Percentiles rank a stretch among this genome's conserved stretches.
Evolutionary conservation across 2,113 vertebrate species (phyloP).

Genomic region (Vicugna pacos): DNA sequence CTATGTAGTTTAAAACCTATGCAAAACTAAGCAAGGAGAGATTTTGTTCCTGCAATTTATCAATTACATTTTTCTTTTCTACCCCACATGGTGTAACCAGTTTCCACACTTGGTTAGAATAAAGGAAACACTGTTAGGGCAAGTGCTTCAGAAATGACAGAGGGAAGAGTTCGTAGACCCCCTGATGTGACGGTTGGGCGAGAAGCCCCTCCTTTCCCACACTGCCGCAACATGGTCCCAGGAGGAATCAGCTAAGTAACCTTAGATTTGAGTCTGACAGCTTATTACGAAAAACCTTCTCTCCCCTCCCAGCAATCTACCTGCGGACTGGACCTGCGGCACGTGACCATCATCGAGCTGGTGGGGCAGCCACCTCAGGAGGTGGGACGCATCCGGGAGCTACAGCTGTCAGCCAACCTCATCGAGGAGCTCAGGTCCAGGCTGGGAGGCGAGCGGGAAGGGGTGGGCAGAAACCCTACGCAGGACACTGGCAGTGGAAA

Average conservation of each 20-base stretch:
- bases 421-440: conserved; percentile 95
- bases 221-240: neutral
- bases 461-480: neutral
- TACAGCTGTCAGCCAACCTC: conserved; percentile 88
- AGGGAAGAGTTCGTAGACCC: neutral
- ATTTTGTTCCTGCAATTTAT: neutral
- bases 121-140: conserved; percentile 5
- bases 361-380: conserved; percentile 92
- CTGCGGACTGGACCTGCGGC: conserved; percentile 94
- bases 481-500: neutral
- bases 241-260: neutral
- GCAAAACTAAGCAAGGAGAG: conserved; percentile 4
- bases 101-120: neutral
- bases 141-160: conserved; percentile 1
- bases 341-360: conserved; percentile 93
- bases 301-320: conserved; percentile 88
- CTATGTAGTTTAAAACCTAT: conserved; percentile 24
- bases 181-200: neutral
- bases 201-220: neutral
- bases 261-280: neutral
- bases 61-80: conserved; percentile 35
- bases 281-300: conserved; percentile 17
- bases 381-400: conserved; percentile 93
- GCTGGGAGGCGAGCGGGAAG: neutral
- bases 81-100: neutral